A percentile compares a stretch with the other conserved stretches of the same genome.
These are phyloP conservation scores for Flabesymbios commensalis DNA, from an alignment of 2,888 invertebrate genomes.

Conservation along the genomic window DNA sequence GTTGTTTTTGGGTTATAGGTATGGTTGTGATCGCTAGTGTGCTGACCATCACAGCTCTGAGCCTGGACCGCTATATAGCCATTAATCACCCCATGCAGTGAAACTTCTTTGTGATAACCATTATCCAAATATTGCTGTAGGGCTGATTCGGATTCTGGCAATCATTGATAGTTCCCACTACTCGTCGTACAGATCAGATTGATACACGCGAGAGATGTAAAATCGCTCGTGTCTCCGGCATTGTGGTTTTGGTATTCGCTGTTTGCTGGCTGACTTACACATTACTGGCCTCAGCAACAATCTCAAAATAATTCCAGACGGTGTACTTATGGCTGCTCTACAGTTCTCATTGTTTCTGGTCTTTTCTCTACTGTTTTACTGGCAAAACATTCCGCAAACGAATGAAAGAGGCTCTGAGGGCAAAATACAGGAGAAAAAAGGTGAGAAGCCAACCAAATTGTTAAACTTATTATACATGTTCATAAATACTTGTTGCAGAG, in stretches of 20 bases:
- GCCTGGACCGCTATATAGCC: constrained; percentile 72
- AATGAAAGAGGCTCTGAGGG: not conserved
- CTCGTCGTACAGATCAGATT: constrained; percentile 21
- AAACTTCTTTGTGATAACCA: constrained; percentile 70
- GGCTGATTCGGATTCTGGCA: constrained; percentile 70
- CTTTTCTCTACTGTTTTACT: constrained; percentile 35
- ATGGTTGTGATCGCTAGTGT: too few relatives aligned
- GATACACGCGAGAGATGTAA: constrained; percentile 63
- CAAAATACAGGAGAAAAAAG: too few relatives aligned
- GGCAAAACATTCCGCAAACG: constrained; percentile 27
- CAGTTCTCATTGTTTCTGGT: constrained; percentile 34
- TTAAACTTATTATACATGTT: too few relatives aligned
- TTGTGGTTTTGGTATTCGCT: constrained; percentile 76
- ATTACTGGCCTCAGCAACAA: constrained; percentile 25
- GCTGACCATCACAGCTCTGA: constrained; percentile 81
- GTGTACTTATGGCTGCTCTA: constrained; percentile 11
- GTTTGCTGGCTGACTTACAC: constrained; percentile 74
- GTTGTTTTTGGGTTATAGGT: too few relatives aligned
- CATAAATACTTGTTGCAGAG: too few relatives aligned
- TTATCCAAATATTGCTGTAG: constrained; percentile 15
- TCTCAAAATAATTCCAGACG: constrained; percentile 8
- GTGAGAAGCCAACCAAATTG: too few relatives aligned
- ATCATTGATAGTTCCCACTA: constrained; percentile 73
- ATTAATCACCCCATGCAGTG: constrained; percentile 77
- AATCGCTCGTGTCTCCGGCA: constrained; percentile 77